A percentile compares a stretch with the other conserved stretches of the same genome.
These are phyloP conservation scores for Drosophila miranda DNA, from an alignment of 1,140 invertebrate species.

Conservation along the genomic window DNA sequence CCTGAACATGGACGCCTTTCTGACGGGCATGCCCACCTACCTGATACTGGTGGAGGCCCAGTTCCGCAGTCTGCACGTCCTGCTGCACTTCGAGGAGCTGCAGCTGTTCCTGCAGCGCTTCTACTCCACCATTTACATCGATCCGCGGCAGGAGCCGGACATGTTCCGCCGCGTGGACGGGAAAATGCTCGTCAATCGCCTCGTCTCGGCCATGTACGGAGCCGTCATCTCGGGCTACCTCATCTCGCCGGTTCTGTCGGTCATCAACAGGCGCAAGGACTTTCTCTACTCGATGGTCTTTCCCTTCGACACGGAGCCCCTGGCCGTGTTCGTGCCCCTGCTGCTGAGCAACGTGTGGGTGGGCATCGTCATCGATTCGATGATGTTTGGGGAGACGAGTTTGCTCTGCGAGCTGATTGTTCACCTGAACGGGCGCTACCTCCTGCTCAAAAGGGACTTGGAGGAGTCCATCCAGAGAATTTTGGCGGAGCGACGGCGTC, in stretches of 20 bases:
- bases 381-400: slow-evolving; percentile 63
- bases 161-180: slow-evolving; percentile 32
- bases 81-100: slow-evolving; percentile 24
- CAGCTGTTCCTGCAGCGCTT: slow-evolving; percentile 54
- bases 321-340: slow-evolving; percentile 54
- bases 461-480: slow-evolving; percentile 23
- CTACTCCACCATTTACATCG: slow-evolving; percentile 65
- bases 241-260: slow-evolving; percentile 32
- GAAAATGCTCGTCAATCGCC: slow-evolving; percentile 38
- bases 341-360: slow-evolving; percentile 64
- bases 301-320: slow-evolving; percentile 38
- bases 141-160: slow-evolving; percentile 28
- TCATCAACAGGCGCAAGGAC: slow-evolving; percentile 31
- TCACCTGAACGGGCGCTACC: slow-evolving; percentile 65
- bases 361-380: slow-evolving; percentile 53
- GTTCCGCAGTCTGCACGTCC: slow-evolving; percentile 41
- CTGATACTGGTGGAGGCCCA: slow-evolving; percentile 68
- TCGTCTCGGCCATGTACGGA: slow-evolving; percentile 55
- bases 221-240: slow-evolving; percentile 46
- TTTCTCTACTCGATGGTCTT: slow-evolving; percentile 65
- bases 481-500: slow-evolving; percentile 6
- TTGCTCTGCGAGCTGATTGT: slow-evolving; percentile 58
- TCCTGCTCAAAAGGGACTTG: slow-evolving; percentile 51
- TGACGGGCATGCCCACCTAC: slow-evolving; percentile 70
- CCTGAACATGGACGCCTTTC: slow-evolving; percentile 55